Conservation (phyloP, 2,888 invertebrate genomes). For the Carterocephalus palaemon region DNA sequence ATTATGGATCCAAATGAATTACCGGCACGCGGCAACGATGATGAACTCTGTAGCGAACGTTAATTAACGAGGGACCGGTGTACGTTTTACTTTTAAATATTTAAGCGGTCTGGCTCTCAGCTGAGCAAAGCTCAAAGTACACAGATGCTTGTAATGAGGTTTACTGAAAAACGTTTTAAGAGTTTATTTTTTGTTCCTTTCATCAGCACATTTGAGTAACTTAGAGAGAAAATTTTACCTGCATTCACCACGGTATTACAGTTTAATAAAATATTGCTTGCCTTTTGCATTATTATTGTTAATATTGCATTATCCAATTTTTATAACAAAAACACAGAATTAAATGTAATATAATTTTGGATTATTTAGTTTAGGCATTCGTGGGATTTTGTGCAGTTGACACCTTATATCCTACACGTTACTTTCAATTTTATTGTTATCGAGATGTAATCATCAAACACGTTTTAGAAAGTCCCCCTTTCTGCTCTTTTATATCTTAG, state of each 20-base stretch:
- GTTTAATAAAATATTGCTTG: too few species aligned
- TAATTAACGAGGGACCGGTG: constrained; percentile 26
- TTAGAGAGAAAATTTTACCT: too few species aligned
- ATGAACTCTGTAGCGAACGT: constrained; percentile 33
- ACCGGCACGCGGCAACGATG: constrained; percentile 35
- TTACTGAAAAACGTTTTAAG: constrained; percentile 8
- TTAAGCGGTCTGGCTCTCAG: constrained; percentile 19
- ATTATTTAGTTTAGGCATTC: too few species aligned
- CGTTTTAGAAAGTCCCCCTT: constrained; percentile 39
- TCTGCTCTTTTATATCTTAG: constrained; percentile 16
- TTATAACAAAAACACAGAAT: too few species aligned
- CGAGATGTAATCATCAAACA: constrained; percentile 31
- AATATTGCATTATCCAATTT: too few species aligned
- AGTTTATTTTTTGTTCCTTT: too few species aligned
- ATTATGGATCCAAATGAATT: constrained; percentile 41
- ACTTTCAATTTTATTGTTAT: constrained; percentile 25
- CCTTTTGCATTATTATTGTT: too few species aligned
- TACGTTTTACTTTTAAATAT: constrained; percentile 19
- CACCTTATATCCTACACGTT: constrained; percentile 9
- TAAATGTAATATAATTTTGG: too few species aligned
- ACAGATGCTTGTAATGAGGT: constrained; percentile 12
- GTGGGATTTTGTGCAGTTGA: too few species aligned
- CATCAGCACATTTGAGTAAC: too few species aligned
- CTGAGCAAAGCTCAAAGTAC: constrained; percentile 1
- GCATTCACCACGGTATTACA: too few species aligned